These are phyloP conservation scores for Halisarca cf. caerulea DNA, from an alignment of 37 sponge, comb jelly and placozoan species.

Conservation along the genomic window DNA sequence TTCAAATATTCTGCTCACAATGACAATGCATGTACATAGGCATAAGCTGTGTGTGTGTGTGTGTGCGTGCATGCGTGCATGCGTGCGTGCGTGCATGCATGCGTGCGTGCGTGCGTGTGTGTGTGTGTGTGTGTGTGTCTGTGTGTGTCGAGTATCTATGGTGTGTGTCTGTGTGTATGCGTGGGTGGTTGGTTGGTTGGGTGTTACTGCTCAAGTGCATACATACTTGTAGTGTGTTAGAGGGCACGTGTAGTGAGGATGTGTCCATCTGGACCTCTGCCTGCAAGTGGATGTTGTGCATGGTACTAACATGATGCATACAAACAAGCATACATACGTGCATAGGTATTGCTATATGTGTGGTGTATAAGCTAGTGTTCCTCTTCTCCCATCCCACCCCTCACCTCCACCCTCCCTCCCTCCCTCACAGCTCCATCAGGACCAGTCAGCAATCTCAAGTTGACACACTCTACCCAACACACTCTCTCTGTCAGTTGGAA, in stretches of 20 bases:
- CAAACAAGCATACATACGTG: background rate
- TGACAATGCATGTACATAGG: too few relatives aligned
- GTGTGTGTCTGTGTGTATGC: background rate
- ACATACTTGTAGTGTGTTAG: too few relatives aligned
- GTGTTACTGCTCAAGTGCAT: too few relatives aligned
- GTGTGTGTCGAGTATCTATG: background rate
- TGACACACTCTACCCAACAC: background rate
- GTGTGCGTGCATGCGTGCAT: constrained; percentile 24
- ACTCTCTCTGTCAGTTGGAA: background rate
- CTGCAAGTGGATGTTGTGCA: too few relatives aligned
- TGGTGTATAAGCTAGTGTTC: background rate
- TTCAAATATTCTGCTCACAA: too few relatives aligned
- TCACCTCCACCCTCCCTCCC: too few relatives aligned
- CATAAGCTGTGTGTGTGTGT: constrained; percentile 32
- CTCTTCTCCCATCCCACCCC: too few relatives aligned
- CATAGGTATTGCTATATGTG: background rate
- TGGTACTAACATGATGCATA: too few relatives aligned
- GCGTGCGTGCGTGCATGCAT: constrained; percentile 30
- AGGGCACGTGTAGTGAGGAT: too few relatives aligned
- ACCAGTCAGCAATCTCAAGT: background rate
- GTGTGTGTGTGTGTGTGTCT: background rate
- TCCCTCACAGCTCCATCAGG: background rate
- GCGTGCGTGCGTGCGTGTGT: constrained; percentile 26
- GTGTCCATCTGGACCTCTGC: too few relatives aligned
- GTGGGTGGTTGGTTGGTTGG: background rate